phyloP scores from a whole-genome alignment of 2,113 vertebrate species.

The Bambusicola thoracicus region DNA sequence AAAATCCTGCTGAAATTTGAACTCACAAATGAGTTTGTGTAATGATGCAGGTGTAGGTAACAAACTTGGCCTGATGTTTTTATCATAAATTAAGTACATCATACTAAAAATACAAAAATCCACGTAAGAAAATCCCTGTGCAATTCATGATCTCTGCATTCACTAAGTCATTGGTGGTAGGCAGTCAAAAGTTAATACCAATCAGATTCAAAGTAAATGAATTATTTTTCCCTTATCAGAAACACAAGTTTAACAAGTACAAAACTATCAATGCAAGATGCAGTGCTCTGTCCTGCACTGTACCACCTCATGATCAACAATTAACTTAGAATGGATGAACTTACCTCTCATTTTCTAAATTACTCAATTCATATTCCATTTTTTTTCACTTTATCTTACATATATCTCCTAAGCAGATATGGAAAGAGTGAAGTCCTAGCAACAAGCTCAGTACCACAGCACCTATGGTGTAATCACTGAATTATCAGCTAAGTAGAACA shows the following conservation, averaged over 20 bases:
- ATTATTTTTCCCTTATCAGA: background rate
- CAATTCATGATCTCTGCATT: background rate
- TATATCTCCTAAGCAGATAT: background rate
- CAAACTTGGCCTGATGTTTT: background rate
- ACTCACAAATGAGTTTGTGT: background rate
- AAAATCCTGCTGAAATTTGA: background rate
- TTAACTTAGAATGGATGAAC: background rate
- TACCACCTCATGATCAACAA: fast-evolving
- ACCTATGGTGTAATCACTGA: background rate
- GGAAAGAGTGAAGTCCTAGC: background rate
- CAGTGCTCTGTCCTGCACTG: background rate
- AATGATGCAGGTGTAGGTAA: background rate
- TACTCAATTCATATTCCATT: background rate
- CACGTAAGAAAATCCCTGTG: background rate
- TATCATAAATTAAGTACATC: background rate
- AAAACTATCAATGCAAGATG: background rate
- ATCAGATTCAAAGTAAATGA: background rate
- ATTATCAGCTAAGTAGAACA: background rate
- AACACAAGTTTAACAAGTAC: background rate
- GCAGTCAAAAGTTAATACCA: background rate
- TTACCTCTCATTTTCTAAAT: background rate
- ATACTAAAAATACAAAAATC: background rate
- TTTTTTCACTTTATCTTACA: background rate
- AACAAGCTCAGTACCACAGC: background rate
- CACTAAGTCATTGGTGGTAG: background rate